These are phyloP conservation scores for Cancer borealis DNA, from an alignment of 2,888 invertebrate species.

Conservation along the genomic window DNA sequence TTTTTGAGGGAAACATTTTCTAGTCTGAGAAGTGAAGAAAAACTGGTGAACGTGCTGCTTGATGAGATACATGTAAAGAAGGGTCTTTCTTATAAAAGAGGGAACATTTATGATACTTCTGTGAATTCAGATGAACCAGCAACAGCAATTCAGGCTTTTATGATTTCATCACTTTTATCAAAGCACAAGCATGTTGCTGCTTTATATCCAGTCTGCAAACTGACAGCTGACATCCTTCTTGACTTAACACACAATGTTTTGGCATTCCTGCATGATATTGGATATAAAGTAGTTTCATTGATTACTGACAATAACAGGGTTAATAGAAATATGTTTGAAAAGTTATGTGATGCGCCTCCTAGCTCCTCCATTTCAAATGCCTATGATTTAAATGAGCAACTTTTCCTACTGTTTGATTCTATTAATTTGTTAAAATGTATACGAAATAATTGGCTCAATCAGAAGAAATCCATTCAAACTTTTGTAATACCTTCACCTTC, in stretches of 20 bases:
- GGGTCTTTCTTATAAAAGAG: conserved; percentile 42
- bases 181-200: conserved; percentile 39
- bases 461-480: too few species aligned
- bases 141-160: conserved; percentile 48
- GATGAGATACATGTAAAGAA: conserved; percentile 35
- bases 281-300: neutral
- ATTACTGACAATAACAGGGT: conserved; percentile 49
- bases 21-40: conserved; percentile 18
- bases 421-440: too few species aligned
- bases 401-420: too few species aligned
- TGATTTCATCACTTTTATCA: conserved; percentile 48
- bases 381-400: neutral
- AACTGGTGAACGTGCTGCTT: neutral
- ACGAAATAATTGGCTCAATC: too few species aligned
- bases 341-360: conserved; percentile 25
- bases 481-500: too few species aligned
- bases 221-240: conserved; percentile 43
- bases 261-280: conserved; percentile 45
- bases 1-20: conserved; percentile 12
- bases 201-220: conserved; percentile 31
- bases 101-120: conserved; percentile 21
- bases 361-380: conserved; percentile 44
- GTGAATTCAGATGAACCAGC: neutral
- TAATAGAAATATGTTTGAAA: conserved; percentile 55
- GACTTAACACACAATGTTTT: conserved; percentile 54